Conservation (phyloP, 2,113 vertebrate species). For the Microtus richardsoni region DNA sequence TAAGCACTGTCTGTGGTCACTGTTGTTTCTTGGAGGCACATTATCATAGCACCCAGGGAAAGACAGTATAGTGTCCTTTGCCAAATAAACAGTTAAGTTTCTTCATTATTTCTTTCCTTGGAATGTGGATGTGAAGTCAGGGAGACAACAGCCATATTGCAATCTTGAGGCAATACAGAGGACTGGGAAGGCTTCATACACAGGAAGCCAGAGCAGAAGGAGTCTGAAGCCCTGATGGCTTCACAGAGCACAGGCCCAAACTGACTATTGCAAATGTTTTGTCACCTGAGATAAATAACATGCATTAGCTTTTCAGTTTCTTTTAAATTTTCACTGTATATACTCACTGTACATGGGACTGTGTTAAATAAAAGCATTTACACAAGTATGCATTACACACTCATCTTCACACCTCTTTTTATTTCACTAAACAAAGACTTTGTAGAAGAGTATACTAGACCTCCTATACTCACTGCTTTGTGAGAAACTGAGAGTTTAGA, state of each 20-base stretch:
- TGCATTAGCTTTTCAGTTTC: neutral
- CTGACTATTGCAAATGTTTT: neutral
- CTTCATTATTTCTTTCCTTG: neutral
- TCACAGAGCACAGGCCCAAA: too few species aligned
- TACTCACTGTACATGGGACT: neutral
- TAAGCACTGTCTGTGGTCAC: neutral
- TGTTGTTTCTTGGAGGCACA: neutral
- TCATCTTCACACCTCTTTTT: neutral
- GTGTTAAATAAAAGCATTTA: neutral
- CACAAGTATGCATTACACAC: neutral
- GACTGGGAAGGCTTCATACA: neutral
- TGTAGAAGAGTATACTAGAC: neutral
- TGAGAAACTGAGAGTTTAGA: neutral
- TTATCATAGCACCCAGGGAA: neutral
- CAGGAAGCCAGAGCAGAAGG: neutral
- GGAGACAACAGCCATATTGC: neutral
- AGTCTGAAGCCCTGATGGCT: neutral
- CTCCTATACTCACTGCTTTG: neutral
- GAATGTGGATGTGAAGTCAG: neutral
- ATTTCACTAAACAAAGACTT: neutral
- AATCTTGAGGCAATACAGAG: neutral
- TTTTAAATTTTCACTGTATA: neutral
- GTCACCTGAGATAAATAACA: neutral
- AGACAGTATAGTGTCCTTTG: neutral
- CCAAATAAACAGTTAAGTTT: neutral